These are phyloP conservation scores for Chiloscyllium plagiosum DNA, from an alignment of 2,113 vertebrate species.

Conservation along the genomic window DNA sequence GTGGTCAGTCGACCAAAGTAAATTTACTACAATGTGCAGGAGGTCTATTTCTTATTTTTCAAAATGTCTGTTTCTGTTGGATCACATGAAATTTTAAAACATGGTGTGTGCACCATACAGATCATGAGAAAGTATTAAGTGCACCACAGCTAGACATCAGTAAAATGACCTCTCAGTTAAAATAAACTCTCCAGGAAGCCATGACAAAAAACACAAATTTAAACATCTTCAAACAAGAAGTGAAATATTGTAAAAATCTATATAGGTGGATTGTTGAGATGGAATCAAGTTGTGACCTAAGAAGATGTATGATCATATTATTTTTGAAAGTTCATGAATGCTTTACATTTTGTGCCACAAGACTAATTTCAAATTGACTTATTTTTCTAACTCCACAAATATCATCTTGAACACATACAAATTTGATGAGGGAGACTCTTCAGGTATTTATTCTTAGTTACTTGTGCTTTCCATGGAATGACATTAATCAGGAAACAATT, in stretches of 20 bases:
- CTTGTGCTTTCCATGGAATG: background rate
- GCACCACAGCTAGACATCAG: background rate
- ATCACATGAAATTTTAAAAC: background rate
- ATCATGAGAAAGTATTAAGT: background rate
- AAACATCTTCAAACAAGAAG: background rate
- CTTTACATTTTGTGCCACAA: background rate
- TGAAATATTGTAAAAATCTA: background rate
- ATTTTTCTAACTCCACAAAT: background rate
- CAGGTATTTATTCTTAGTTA: background rate
- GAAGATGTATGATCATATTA: background rate
- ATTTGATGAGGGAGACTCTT: background rate
- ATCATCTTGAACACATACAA: background rate
- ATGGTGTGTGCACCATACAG: background rate
- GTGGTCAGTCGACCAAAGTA: background rate
- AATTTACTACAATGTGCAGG: background rate
- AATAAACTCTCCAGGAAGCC: background rate
- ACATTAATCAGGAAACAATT: background rate
- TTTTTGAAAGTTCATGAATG: background rate
- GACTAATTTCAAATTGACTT: background rate
- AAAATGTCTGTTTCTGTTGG: background rate
- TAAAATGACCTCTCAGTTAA: background rate
- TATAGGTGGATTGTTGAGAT: background rate
- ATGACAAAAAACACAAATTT: background rate
- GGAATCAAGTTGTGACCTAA: background rate
- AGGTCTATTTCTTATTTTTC: background rate